Conservation (phyloP, 1,140 invertebrate species). For the Pomacea maculata region DNA sequence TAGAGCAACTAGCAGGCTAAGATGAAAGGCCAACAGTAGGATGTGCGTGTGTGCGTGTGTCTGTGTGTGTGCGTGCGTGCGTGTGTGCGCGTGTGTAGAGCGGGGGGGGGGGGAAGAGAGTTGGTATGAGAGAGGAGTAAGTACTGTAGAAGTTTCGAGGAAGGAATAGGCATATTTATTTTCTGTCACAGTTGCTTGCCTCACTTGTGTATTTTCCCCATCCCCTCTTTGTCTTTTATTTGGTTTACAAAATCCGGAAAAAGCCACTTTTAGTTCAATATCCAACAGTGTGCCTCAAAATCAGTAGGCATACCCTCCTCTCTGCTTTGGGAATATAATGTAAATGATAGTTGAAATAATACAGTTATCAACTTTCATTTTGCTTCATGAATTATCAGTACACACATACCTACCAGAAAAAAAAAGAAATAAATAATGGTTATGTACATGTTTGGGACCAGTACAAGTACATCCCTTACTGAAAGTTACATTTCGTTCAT, state of each 20-base stretch:
- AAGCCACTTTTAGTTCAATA: neutral
- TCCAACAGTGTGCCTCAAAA: neutral
- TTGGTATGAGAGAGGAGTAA: neutral
- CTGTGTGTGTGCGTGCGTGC: too few relatives aligned
- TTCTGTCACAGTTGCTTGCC: too few relatives aligned
- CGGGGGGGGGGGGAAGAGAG: neutral
- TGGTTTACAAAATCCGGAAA: neutral
- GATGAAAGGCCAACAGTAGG: neutral
- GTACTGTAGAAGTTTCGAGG: neutral
- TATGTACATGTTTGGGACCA: too few relatives aligned
- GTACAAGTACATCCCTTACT: too few relatives aligned
- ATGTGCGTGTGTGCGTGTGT: neutral
- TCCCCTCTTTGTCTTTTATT: neutral
- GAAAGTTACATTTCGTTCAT: too few relatives aligned
- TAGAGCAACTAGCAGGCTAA: neutral
- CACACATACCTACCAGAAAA: too few relatives aligned
- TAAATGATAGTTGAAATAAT: too few relatives aligned
- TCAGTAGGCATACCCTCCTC: neutral
- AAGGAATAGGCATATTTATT: neutral
- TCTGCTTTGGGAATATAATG: neutral
- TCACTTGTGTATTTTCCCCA: neutral
- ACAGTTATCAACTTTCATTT: too few relatives aligned
- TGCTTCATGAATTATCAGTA: too few relatives aligned
- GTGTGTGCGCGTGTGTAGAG: too few relatives aligned
- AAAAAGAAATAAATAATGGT: too few relatives aligned